Evolutionary conservation across 1,140 invertebrate genomes (phyloP).

Genomic region (Drosophila saltans): DNA sequence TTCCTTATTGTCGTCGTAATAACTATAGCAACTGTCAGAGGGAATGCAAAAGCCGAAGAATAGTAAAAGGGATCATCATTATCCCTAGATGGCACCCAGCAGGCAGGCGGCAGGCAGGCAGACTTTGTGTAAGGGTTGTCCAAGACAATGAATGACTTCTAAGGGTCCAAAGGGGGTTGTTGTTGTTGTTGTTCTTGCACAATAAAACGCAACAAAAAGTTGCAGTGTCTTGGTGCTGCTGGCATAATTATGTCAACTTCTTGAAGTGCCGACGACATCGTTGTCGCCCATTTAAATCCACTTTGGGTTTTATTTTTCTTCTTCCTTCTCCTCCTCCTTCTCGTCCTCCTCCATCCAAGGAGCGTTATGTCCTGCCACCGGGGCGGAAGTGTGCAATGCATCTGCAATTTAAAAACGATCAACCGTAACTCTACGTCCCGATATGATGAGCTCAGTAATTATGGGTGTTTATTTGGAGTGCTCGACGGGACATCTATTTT

Average conservation of each 20-base stretch:
- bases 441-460: slow-evolving; percentile 65
- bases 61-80: slow-evolving; percentile 37
- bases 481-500: slow-evolving; percentile 50
- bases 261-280: slow-evolving; percentile 65
- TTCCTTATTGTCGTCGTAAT: slow-evolving; percentile 38
- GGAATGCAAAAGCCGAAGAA: slow-evolving; percentile 37
- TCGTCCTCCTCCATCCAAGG: not conserved
- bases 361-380: not conserved
- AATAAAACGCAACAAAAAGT: slow-evolving; percentile 30
- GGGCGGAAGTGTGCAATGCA: slow-evolving; percentile 66
- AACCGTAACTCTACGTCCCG: slow-evolving; percentile 59
- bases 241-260: slow-evolving; percentile 80
- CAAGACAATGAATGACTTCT: slow-evolving; percentile 45
- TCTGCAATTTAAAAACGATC: slow-evolving; percentile 78
- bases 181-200: slow-evolving; percentile 17
- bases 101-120: slow-evolving; percentile 42
- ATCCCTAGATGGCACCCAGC: slow-evolving; percentile 30
- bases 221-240: slow-evolving; percentile 41
- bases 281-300: slow-evolving; percentile 14
- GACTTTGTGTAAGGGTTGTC: slow-evolving; percentile 43
- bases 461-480: slow-evolving; percentile 59
- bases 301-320: slow-evolving; percentile 20
- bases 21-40: slow-evolving; percentile 48
- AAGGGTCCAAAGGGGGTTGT: slow-evolving; percentile 24
- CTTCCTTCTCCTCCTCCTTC: slow-evolving; percentile 14